Conservation (phyloP, 1,140 invertebrate genomes). For the Saccostrea echinata region DNA sequence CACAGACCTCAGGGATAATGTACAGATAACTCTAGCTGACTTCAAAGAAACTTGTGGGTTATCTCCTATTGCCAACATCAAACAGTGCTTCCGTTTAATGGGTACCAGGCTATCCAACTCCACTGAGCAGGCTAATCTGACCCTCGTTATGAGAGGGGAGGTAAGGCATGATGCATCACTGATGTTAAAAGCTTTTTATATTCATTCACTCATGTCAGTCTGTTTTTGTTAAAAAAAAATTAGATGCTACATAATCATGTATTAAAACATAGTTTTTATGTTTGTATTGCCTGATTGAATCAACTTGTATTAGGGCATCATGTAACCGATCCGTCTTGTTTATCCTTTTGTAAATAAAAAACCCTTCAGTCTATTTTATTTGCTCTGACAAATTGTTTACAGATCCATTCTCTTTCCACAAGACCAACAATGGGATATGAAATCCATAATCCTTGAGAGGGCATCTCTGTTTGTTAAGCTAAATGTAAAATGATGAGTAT, state of each 20-base stretch:
- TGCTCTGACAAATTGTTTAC: not conserved
- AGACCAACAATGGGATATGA: too few relatives aligned
- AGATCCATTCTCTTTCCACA: not conserved
- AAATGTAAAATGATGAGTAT: too few relatives aligned
- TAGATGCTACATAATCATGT: too few relatives aligned
- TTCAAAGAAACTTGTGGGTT: slow-evolving; percentile 83
- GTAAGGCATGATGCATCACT: slow-evolving; percentile 50
- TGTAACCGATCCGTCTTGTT: too few relatives aligned
- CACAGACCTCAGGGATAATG: slow-evolving; percentile 78
- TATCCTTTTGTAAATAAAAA: too few relatives aligned
- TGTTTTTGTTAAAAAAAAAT: too few relatives aligned
- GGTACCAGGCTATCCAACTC: slow-evolving; percentile 79
- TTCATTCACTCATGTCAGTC: too few relatives aligned
- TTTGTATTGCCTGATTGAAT: too few relatives aligned
- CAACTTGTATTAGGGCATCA: too few relatives aligned
- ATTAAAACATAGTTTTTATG: too few relatives aligned
- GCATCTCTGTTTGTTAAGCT: too few relatives aligned
- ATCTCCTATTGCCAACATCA: slow-evolving; percentile 83
- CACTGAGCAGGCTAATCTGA: slow-evolving; percentile 75
- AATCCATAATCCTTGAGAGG: too few relatives aligned
- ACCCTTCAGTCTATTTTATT: not conserved
- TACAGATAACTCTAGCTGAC: slow-evolving; percentile 79
- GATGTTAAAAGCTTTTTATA: not conserved
- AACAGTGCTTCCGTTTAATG: slow-evolving; percentile 82
- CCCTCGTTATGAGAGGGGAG: slow-evolving; percentile 74